phyloP scores from a whole-genome alignment of 64 coral and sea anemone genomes.

The Catalaphyllia jardinei region DNA sequence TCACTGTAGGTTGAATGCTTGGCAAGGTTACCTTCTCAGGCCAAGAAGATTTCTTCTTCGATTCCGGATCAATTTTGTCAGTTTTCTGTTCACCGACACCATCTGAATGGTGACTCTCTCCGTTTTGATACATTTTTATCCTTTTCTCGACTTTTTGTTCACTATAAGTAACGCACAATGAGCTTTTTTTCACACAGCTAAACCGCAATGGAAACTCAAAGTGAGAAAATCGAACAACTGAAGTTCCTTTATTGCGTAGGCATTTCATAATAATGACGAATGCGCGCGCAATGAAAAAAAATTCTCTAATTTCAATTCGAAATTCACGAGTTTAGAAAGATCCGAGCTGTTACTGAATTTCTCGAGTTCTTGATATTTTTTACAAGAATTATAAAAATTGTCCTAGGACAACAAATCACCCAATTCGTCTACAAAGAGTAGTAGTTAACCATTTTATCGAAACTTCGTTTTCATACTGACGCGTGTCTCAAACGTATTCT shows the following conservation, averaged over 20 bases:
- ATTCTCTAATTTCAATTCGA: too few relatives aligned
- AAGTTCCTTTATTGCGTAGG: conserved; percentile 22
- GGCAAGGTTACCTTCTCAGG: background rate
- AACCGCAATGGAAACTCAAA: background rate
- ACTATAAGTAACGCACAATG: background rate
- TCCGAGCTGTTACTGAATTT: too few relatives aligned
- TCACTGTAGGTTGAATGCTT: background rate
- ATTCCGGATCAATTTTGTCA: background rate
- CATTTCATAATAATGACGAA: background rate
- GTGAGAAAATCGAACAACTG: background rate
- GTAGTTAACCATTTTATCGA: too few relatives aligned
- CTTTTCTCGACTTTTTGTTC: background rate
- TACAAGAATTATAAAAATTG: too few relatives aligned
- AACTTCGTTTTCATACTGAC: too few relatives aligned
- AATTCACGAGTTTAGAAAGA: too few relatives aligned
- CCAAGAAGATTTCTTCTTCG: background rate
- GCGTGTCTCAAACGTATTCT: too few relatives aligned
- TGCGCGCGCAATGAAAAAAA: background rate
- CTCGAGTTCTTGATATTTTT: too few relatives aligned
- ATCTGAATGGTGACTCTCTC: background rate
- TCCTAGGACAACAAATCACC: too few relatives aligned
- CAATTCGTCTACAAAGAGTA: too few relatives aligned
- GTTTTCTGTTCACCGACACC: background rate
- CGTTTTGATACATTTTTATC: background rate
- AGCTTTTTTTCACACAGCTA: background rate